These are phyloP conservation scores for Coremacera marginata DNA, from an alignment of 2,888 invertebrate genomes.

Conservation along the genomic window DNA sequence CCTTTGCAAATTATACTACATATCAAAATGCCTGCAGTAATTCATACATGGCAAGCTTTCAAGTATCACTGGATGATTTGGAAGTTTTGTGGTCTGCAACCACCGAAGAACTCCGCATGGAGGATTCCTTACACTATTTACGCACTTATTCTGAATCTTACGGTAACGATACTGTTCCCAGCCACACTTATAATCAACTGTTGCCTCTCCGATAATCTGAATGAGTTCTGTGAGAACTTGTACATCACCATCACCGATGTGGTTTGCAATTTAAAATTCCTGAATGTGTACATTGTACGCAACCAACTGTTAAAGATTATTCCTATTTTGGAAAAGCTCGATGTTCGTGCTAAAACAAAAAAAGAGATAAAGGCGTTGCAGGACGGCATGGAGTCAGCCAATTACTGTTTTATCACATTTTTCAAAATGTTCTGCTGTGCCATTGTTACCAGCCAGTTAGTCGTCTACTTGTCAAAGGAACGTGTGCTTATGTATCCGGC, in stretches of 20 bases:
- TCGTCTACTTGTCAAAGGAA: slow-evolving; percentile 47
- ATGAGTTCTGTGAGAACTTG: slow-evolving; percentile 56
- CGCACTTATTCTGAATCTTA: slow-evolving; percentile 48
- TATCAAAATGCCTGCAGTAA: slow-evolving; percentile 16
- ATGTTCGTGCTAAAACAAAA: slow-evolving; percentile 48
- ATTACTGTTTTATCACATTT: slow-evolving; percentile 45
- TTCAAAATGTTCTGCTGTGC: slow-evolving; percentile 36
- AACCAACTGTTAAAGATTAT: slow-evolving; percentile 49
- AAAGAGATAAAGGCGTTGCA: slow-evolving; percentile 50
- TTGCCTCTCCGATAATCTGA: slow-evolving; percentile 49
- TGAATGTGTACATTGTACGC: slow-evolving; percentile 51
- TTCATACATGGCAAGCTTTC: slow-evolving; percentile 54
- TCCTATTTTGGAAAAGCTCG: slow-evolving; percentile 53
- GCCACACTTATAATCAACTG: slow-evolving; percentile 50
- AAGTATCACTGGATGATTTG: slow-evolving; percentile 59
- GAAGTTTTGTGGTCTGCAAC: slow-evolving; percentile 55
- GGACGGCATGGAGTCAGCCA: slow-evolving; percentile 42
- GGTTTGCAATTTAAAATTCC: slow-evolving; percentile 54
- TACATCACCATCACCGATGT: slow-evolving; percentile 49
- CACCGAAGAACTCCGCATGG: slow-evolving; percentile 49
- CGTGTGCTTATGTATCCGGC: slow-evolving; percentile 52
- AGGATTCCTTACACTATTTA: slow-evolving; percentile 52
- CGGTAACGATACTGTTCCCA: slow-evolving; percentile 47
- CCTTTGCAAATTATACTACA: not conserved
- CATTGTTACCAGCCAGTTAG: slow-evolving; percentile 43